phyloP scores from a whole-genome alignment of 2,113 vertebrate species.

The Trochalopteron elliotii region DNA sequence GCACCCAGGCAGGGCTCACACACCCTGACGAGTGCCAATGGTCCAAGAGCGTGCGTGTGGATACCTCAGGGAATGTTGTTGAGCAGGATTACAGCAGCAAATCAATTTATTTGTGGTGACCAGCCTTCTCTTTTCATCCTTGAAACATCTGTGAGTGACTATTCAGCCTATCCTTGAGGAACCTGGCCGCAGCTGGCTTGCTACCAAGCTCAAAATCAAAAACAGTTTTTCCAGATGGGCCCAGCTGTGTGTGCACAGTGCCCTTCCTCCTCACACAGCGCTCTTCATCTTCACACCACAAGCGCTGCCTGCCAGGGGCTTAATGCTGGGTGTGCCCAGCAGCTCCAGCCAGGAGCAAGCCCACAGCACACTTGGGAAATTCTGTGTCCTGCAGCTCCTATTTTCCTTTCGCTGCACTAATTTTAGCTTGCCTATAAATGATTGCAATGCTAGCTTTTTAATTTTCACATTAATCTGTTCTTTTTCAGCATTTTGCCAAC shows the following conservation, averaged over 20 bases:
- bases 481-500: background rate
- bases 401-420: background rate
- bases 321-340: background rate
- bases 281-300: background rate
- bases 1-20: background rate
- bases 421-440: background rate
- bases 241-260: background rate
- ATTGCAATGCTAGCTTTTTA: background rate
- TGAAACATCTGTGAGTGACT: conserved; percentile 6
- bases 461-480: background rate
- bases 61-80: background rate
- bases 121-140: background rate
- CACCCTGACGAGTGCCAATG: background rate
- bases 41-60: background rate
- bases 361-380: background rate
- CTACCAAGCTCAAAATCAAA: conserved; percentile 11
- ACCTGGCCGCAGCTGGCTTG: conserved; percentile 8
- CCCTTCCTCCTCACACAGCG: background rate
- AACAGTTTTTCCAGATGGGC: background rate
- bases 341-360: background rate
- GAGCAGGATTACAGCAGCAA: background rate
- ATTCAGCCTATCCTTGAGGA: background rate
- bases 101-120: background rate
- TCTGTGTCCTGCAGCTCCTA: background rate
- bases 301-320: background rate